Base-by-base conservation (phyloP, 2,113 vertebrate species). In the Oncorhynchus mykiss region DNA sequence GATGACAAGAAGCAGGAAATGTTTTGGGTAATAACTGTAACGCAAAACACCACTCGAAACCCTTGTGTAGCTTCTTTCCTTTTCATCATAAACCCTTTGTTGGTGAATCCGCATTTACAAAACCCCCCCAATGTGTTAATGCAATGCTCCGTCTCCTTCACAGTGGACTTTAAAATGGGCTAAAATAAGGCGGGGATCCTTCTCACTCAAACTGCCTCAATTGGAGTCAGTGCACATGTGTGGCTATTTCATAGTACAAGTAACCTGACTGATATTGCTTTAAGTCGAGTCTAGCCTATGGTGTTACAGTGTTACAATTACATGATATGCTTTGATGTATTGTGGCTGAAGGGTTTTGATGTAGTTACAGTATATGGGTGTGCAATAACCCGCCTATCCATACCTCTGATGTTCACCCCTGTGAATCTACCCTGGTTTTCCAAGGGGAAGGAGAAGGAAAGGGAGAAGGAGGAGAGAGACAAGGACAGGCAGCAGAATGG, bases 391-490 rank as follows among this genome's bases (percentile, higher is more conserved):
- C 9, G 8, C 39, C 39, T 39, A 9, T 9, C 39, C 39, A 9
- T 39, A 6, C 39, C 39, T 9, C 67, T n/a, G 5, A 69, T 69
- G 67, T 45, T 85, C 60, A 84, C 45, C 9, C 18, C 20, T 34
- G 79, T 49, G 70, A 83, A 82, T 82, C 80, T 88, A 62, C 29
- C 82, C 39, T 88, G 81, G 85, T 83, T 85, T 86, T 91, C 79
- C 59, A 95, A 99, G 97, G 91, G 90, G 27, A 99, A 98, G 88
- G 95, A 71, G 82, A 99, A 96, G 89, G 96, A 98, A 75, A 85
- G 86, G 72, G 97, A 34, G 49, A 95, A 99, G 97, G 91, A 90
- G 27, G 93, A 94, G n/a, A 98, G 96, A 88, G 96, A 97, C 64
- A 95, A 39, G 39, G 39, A 39, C 39, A 39, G 94, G 82, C 80